Conservation (phyloP, 1,140 invertebrate genomes). For the Drosophila nikananu region DNA sequence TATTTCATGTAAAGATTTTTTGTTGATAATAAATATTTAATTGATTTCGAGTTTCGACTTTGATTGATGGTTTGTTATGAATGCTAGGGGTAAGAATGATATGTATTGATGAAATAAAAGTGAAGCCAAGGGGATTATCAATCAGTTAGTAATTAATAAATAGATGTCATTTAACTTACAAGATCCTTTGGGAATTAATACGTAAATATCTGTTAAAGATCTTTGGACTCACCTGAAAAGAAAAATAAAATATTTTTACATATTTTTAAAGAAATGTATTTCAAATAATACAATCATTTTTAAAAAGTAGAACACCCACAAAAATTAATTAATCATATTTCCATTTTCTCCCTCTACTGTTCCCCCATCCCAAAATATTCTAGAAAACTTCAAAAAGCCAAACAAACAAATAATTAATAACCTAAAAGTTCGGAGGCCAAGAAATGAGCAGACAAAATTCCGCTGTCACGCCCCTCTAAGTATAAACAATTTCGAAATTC, state of each 20-base stretch:
- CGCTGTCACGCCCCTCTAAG: slow-evolving; percentile 39
- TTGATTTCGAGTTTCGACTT: slow-evolving; percentile 53
- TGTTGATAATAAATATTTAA: slow-evolving; percentile 69
- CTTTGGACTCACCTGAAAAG: not conserved
- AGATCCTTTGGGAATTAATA: not conserved
- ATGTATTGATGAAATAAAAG: too few species aligned
- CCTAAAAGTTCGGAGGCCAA: slow-evolving; percentile 26
- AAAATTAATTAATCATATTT: slow-evolving; percentile 13
- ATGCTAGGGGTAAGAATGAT: not conserved
- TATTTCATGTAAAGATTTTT: slow-evolving; percentile 13
- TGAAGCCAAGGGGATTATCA: not conserved
- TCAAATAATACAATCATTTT: not conserved
- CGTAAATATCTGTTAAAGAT: not conserved
- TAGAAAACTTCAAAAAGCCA: slow-evolving; percentile 27
- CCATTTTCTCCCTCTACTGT: not conserved
- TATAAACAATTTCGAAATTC: slow-evolving; percentile 49
- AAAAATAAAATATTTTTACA: not conserved
- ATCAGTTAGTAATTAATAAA: not conserved
- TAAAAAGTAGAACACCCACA: not conserved
- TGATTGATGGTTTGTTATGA: slow-evolving; percentile 61
- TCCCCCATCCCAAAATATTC: too few species aligned
- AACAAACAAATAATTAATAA: slow-evolving; percentile 51
- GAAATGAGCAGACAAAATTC: slow-evolving; percentile 6
- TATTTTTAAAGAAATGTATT: not conserved
- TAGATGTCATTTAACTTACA: not conserved